Evolutionary conservation across 2,888 invertebrate species (phyloP).

Genomic region (Muschampia plurimacula): DNA sequence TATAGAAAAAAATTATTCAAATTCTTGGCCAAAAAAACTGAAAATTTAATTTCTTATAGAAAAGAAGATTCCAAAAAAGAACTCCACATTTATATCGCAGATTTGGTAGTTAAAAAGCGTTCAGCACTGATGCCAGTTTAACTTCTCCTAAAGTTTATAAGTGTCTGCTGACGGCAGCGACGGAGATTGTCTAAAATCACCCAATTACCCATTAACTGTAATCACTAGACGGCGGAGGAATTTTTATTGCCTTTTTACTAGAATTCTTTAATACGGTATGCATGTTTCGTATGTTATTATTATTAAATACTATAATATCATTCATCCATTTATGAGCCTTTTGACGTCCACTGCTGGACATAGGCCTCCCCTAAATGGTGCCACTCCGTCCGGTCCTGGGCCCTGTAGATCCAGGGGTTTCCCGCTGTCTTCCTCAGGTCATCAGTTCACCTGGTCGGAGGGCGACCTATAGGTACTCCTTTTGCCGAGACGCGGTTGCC

Average conservation of each 20-base stretch:
- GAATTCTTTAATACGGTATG: background rate
- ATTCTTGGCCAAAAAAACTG: background rate
- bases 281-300: background rate
- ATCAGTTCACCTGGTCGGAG: no score
- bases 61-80: background rate
- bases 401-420: no score
- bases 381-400: no score
- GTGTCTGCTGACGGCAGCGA: slow-evolving; percentile 15
- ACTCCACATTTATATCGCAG: background rate
- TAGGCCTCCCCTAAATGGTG: no score
- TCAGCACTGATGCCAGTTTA: slow-evolving; percentile 30
- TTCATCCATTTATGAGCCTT: no score
- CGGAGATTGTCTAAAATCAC: slow-evolving; percentile 16
- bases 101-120: slow-evolving; percentile 5
- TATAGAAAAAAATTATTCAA: no score
- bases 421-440: no score
- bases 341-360: no score
- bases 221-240: slow-evolving; percentile 25
- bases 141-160: slow-evolving; percentile 29
- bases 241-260: slow-evolving; percentile 17
- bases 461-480: no score
- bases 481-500: no score
- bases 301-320: no score
- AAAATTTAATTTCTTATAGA: background rate
- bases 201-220: slow-evolving; percentile 31